phyloP scores from a whole-genome alignment of 2,113 vertebrate species.

The Hypocryptadius cinnamomeus region DNA sequence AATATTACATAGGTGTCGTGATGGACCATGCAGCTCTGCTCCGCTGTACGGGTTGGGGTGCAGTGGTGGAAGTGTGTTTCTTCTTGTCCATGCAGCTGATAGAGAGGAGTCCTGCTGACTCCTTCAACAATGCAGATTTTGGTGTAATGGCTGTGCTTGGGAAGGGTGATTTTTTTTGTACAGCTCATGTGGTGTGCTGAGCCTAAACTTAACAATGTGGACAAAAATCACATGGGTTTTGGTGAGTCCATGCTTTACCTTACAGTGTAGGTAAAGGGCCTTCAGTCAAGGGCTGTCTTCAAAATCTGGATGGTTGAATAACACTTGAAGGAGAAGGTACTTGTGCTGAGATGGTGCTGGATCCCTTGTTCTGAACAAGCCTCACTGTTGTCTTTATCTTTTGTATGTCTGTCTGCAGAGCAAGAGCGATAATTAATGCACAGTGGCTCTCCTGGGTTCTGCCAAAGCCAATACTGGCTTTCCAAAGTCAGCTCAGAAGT shows the following conservation, averaged over 20 bases:
- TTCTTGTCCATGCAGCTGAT: neutral
- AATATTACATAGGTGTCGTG: neutral
- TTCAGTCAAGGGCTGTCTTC: neutral
- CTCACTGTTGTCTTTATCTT: neutral
- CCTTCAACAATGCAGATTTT: neutral
- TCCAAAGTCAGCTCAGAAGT: neutral
- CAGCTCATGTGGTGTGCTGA: neutral
- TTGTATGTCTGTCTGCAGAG: neutral
- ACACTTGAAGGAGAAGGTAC: neutral
- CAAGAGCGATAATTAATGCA: neutral
- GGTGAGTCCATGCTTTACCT: neutral
- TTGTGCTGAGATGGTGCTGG: neutral
- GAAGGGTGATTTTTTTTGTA: neutral
- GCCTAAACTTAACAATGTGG: neutral
- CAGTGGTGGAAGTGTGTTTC: neutral
- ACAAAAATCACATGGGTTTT: neutral
- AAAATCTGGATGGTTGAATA: neutral
- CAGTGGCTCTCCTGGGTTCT: constrained; percentile 17
- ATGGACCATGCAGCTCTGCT: neutral
- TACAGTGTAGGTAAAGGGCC: neutral
- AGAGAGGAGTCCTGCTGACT: neutral
- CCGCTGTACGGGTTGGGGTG: neutral
- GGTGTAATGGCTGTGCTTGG: neutral
- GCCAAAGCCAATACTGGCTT: constrained; percentile 18
- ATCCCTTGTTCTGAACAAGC: neutral